These are phyloP conservation scores for Melieria crassipennis DNA, from an alignment of 2,888 invertebrate genomes.

Conservation along the genomic window DNA sequence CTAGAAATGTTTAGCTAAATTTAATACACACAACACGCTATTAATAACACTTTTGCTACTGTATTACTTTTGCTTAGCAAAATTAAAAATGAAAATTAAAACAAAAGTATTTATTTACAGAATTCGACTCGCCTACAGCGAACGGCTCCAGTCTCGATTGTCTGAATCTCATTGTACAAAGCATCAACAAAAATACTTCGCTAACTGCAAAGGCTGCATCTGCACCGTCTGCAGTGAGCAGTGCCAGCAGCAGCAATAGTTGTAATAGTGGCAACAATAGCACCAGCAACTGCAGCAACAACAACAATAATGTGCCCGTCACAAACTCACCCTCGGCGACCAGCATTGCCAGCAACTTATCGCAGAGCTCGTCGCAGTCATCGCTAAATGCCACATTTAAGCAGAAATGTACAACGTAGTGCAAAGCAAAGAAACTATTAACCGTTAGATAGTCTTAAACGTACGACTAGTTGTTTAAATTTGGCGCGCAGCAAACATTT, in stretches of 20 bases:
- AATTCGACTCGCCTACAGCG: slow-evolving; percentile 63
- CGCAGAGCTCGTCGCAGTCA: slow-evolving; percentile 45
- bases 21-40: too few species aligned
- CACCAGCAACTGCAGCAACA: slow-evolving; percentile 25
- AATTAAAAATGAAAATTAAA: too few species aligned
- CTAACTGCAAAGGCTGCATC: slow-evolving; percentile 35
- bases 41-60: too few species aligned
- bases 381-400: slow-evolving; percentile 60
- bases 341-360: slow-evolving; percentile 35
- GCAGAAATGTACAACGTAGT: slow-evolving; percentile 60
- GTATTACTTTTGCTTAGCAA: too few species aligned
- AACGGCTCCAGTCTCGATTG: slow-evolving; percentile 74
- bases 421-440: neutral
- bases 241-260: slow-evolving; percentile 23
- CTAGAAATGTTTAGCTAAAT: too few species aligned
- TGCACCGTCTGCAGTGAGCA: slow-evolving; percentile 35
- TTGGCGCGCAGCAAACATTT: too few species aligned
- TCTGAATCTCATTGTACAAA: slow-evolving; percentile 77
- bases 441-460: neutral
- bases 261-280: slow-evolving; percentile 14
- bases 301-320: slow-evolving; percentile 38
- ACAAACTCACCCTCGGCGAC: slow-evolving; percentile 29
- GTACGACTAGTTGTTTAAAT: too few species aligned
- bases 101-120: slow-evolving; percentile 57
- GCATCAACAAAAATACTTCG: slow-evolving; percentile 67